Evolutionary conservation across 1,140 invertebrate species (phyloP).

Genomic region (Orchesella cincta): DNA sequence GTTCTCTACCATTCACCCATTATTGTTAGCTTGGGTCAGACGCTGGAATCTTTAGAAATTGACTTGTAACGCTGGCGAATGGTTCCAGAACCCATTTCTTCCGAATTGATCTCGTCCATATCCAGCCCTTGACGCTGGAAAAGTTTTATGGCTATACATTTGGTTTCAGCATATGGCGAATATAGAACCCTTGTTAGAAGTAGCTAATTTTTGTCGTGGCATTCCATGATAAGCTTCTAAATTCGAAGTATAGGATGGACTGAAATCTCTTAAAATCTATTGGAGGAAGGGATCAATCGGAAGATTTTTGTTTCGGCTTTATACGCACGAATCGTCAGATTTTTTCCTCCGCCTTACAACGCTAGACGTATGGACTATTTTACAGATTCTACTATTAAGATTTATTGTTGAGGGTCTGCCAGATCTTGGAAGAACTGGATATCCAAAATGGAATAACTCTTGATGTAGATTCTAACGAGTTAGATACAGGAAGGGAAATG

Average conservation of each 20-base stretch:
- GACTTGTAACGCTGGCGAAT: background rate
- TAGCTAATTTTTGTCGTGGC: background rate
- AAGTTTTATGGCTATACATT: slow-evolving; percentile 28
- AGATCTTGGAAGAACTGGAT: slow-evolving; percentile 4
- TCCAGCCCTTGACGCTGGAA: slow-evolving; percentile 6
- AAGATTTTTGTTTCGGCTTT: slow-evolving; percentile 6
- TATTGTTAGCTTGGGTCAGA: slow-evolving; percentile 13
- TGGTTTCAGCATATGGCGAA: slow-evolving; percentile 2
- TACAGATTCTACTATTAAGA: slow-evolving; percentile 18
- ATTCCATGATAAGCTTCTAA: background rate
- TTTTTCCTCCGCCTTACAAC: slow-evolving; percentile 28
- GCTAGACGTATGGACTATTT: slow-evolving; percentile 29
- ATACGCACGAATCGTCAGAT: slow-evolving; percentile 27
- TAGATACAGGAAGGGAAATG: too few species aligned
- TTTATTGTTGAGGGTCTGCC: slow-evolving; percentile 15
- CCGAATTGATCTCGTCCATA: slow-evolving; percentile 7
- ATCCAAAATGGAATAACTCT: background rate
- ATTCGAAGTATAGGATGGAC: background rate
- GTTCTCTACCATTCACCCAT: background rate
- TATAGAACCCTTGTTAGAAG: background rate
- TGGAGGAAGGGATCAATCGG: background rate
- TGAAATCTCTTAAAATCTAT: background rate
- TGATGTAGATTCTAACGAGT: background rate
- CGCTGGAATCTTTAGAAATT: slow-evolving; percentile 6
- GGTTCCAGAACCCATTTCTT: background rate